These are phyloP conservation scores for Drosophila trapezifrons DNA, from an alignment of 1,140 invertebrate genomes.

Conservation along the genomic window DNA sequence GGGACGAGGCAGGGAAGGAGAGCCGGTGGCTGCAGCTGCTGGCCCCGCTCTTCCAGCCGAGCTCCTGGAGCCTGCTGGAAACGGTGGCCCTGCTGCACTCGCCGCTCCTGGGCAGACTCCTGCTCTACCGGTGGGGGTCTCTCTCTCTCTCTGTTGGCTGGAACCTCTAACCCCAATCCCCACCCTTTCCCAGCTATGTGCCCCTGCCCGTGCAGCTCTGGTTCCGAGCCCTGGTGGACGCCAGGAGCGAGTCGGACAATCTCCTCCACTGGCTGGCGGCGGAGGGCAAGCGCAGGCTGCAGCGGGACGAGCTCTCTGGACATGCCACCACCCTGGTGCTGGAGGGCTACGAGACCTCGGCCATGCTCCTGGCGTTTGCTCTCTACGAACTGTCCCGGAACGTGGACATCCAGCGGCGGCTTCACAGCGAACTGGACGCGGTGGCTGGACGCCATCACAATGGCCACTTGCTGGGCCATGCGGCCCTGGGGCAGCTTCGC, in stretches of 20 bases:
- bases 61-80: slow-evolving; percentile 53
- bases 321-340: slow-evolving; percentile 65
- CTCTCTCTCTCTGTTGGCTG: no score
- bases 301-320: slow-evolving; percentile 31
- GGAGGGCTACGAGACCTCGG: slow-evolving; percentile 76
- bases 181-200: slow-evolving; percentile 43
- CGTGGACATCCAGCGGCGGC: slow-evolving; percentile 85
- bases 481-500: slow-evolving; percentile 83
- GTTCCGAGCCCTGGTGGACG: slow-evolving; percentile 35
- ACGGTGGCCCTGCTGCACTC: slow-evolving; percentile 64
- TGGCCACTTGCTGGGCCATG: slow-evolving; percentile 81
- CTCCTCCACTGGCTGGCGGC: slow-evolving; percentile 41
- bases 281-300: slow-evolving; percentile 9
- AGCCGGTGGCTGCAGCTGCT: slow-evolving; percentile 43
- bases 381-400: slow-evolving; percentile 85
- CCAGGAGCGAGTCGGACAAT: slow-evolving; percentile 10
- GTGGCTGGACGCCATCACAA: slow-evolving; percentile 65
- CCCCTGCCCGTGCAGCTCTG: slow-evolving; percentile 45
- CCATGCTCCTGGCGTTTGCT: slow-evolving; percentile 56
- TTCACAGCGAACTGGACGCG: slow-evolving; percentile 85
- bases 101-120: slow-evolving; percentile 25
- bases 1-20: not conserved
- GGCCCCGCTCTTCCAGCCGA: slow-evolving; percentile 54
- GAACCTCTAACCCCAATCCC: no score
- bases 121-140: slow-evolving; percentile 50